Base-by-base conservation (phyloP, 2,888 invertebrate species). In the Plagiodera versicolora region DNA sequence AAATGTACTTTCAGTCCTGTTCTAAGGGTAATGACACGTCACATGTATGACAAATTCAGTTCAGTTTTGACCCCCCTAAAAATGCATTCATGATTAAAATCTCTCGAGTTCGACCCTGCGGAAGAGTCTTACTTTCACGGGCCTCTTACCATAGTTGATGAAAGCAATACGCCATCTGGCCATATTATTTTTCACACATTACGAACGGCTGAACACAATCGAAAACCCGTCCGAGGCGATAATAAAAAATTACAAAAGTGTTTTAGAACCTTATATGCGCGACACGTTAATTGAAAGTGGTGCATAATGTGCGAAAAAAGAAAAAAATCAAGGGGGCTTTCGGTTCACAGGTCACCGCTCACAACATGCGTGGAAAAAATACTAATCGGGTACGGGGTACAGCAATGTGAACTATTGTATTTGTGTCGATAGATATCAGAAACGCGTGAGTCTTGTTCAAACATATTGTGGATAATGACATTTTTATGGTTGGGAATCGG, bases 101-200 rank as follows among this genome's bases (percentile, higher is more conserved):
- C 3, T 45, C 18, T 1, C n/a, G 39, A 11, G 9, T 9, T 39
- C 44, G 52, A 9, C 20, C 20, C 52, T 52, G 52, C 14, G 20
- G 52, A 10, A 44, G 24, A 20, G 14, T 35, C 53, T 58, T 58
- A 53, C 45, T 58, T 58, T 58, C 39, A 53, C 53, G 39, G 53
- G 20, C 52, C 58, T 58, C 53, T 28, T 54, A 45, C 54, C 46
- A 49, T 51, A 28, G 45, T 44, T 50, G 60, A 57, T 62, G 65
- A 56, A 65, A 65, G 62, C 62, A 62, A 65, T 65, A 62, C 65
- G 56, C 65, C 65, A 65, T 65, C 61, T 65, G 64, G 61, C 62
- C 62, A 62, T 65, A 65, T 65, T 62, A 65, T 65, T 65, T 65
- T 65, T 65, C 65, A 62, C 62, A 65, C 65, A 65, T 65, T 62